phyloP scores from a whole-genome alignment of 2,113 vertebrate genomes.

The Lonchura striata region DNA sequence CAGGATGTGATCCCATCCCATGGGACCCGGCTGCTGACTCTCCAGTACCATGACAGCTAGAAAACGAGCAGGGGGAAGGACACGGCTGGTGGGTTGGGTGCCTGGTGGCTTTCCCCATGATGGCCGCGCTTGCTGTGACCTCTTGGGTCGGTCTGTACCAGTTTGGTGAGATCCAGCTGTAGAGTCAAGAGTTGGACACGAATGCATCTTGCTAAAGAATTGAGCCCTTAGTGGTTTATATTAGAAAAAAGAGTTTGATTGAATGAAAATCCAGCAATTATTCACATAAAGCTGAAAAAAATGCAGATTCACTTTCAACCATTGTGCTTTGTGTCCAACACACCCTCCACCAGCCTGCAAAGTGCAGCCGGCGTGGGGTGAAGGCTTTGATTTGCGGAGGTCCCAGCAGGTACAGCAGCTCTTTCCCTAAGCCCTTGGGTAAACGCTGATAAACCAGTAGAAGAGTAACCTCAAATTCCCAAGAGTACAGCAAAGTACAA shows the following conservation, averaged over 20 bases:
- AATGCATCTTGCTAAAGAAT: conserved; percentile 73
- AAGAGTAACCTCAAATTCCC: conserved; percentile 48
- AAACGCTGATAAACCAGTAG: neutral
- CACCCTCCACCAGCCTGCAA: conserved; percentile 11
- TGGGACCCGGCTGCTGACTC: neutral
- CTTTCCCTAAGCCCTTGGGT: conserved; percentile 73
- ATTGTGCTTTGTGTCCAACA: conserved; percentile 78
- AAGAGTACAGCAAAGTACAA: conserved; percentile 16
- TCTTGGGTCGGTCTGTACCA: neutral
- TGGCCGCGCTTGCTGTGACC: neutral
- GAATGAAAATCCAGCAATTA: conserved; percentile 71
- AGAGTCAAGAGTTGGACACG: conserved; percentile 66
- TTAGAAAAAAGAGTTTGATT: conserved; percentile 69
- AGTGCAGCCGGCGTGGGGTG: conserved; percentile 49
- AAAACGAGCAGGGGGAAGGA: conserved; percentile 47
- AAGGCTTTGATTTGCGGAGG: conserved; percentile 73
- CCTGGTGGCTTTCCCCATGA: conserved; percentile 46
- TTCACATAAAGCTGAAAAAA: conserved; percentile 70
- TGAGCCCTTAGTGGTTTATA: conserved; percentile 81
- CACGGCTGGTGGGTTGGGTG: conserved; percentile 7
- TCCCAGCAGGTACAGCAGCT: conserved; percentile 61
- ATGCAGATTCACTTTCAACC: conserved; percentile 52
- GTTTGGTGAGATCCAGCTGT: conserved; percentile 62
- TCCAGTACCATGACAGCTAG: neutral
- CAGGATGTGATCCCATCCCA: neutral